Evolutionary conservation across 2,797 vertebrate species (phyloP).

Genomic region (Anabas testudineus): DNA sequence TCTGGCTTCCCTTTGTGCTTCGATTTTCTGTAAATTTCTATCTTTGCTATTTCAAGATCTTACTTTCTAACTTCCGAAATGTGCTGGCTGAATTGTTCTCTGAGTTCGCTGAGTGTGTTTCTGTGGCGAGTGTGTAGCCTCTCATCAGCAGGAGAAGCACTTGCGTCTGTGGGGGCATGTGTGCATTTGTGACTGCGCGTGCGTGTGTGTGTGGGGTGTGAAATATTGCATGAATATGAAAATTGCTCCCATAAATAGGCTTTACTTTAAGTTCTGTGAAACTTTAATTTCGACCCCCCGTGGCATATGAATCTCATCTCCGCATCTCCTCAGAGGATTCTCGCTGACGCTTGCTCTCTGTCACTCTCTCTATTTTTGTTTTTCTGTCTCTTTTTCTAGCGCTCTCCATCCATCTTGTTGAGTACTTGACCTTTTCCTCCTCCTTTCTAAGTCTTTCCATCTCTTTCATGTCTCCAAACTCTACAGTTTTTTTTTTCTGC

Average conservation of each 20-base stretch:
- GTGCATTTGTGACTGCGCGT: conserved; percentile 36
- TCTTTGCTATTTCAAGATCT: conserved; percentile 58
- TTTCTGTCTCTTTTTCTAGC: conserved; percentile 20
- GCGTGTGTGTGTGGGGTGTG: conserved; percentile 40
- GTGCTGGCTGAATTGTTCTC: conserved; percentile 47
- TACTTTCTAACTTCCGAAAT: conserved; percentile 38
- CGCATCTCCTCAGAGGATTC: conserved; percentile 46
- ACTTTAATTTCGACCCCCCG: conserved; percentile 65
- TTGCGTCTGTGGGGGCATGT: conserved; percentile 38
- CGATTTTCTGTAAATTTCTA: conserved; percentile 37
- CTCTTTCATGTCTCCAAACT: conserved; percentile 34
- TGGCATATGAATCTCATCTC: conserved; percentile 65
- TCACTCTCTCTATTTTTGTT: conserved; percentile 42
- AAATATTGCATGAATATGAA: conserved; percentile 76
- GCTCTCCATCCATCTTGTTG: conserved; percentile 40
- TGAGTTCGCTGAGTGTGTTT: conserved; percentile 25
- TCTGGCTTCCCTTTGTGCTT: conserved; percentile 43
- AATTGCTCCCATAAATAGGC: conserved; percentile 72
- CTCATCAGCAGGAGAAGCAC: conserved; percentile 44
- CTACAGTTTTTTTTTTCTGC: conserved; percentile 4
- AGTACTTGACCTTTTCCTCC: conserved; percentile 29
- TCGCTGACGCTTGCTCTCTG: conserved; percentile 47
- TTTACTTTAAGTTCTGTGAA: conserved; percentile 72
- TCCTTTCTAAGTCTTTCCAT: conserved; percentile 13
- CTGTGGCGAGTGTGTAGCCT: conserved; percentile 26